Conservation (phyloP, 2,113 vertebrate species). For the Hymenochirus boettgeri region DNA sequence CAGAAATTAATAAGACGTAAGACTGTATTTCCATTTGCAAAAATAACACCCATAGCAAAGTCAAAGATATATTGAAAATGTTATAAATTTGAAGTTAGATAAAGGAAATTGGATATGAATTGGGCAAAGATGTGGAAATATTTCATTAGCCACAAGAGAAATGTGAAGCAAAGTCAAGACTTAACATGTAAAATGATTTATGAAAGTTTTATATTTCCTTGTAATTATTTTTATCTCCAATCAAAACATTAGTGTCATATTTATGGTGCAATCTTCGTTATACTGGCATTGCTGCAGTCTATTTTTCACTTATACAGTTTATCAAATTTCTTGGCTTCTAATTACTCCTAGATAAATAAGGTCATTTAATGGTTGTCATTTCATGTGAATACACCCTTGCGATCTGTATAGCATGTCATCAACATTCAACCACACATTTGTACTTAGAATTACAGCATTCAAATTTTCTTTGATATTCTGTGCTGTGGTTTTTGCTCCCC, state of each 20-base stretch:
- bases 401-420: conserved; percentile 21
- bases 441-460: conserved; percentile 16
- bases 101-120: too few species aligned
- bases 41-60: too few species aligned
- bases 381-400: conserved; percentile 13
- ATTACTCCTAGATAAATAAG: conserved; percentile 29
- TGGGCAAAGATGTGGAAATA: too few species aligned
- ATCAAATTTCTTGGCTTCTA: conserved; percentile 13
- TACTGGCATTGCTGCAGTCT: conserved; percentile 15
- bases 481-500: conserved; percentile 21
- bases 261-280: conserved; percentile 30
- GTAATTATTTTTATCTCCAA: conserved; percentile 35
- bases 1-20: too few species aligned
- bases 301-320: conserved; percentile 13
- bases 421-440: conserved; percentile 22
- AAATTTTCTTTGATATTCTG: conserved; percentile 23
- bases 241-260: conserved; percentile 32
- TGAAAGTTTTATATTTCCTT: conserved; percentile 22
- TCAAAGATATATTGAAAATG: too few species aligned
- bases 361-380: conserved; percentile 16
- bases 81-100: too few species aligned
- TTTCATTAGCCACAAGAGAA: too few species aligned
- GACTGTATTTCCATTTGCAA: too few species aligned
- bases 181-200: conserved; percentile 21
- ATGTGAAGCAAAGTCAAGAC: too few species aligned